A percentile compares a stretch with the other conserved stretches of the same genome.
Evolutionary conservation across 1,140 invertebrate species (phyloP).

Genomic region (Agrypnia vestita): DNA sequence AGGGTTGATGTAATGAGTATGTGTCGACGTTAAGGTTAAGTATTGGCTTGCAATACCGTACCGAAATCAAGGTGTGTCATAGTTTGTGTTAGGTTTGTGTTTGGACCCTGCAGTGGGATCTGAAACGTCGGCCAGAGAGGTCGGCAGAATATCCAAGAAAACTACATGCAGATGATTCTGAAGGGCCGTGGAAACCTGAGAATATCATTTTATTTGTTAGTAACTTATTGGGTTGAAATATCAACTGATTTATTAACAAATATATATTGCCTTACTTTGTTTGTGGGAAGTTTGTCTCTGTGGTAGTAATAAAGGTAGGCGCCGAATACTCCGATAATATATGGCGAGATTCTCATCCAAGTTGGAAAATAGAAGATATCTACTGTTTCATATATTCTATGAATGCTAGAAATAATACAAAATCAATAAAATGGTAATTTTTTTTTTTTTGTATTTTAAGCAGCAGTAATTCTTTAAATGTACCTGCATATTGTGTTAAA

Average conservation of each 20-base stretch:
- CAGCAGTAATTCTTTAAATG: neutral
- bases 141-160: too few relatives aligned
- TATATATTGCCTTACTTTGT: conserved; percentile 12
- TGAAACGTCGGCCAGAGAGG: too few relatives aligned
- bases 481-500: neutral
- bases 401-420: neutral
- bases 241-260: neutral
- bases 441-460: neutral
- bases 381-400: conserved; percentile 4
- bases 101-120: too few relatives aligned
- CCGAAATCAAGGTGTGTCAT: too few relatives aligned
- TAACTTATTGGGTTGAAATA: too few relatives aligned
- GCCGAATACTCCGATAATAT: neutral
- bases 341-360: conserved; percentile 32
- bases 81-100: too few relatives aligned
- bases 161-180: too few relatives aligned
- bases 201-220: too few relatives aligned
- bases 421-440: neutral
- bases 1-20: too few relatives aligned
- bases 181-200: too few relatives aligned
- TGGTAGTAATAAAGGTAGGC: conserved; percentile 26
- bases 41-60: too few relatives aligned
- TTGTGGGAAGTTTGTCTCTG: conserved; percentile 5
- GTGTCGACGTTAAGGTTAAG: too few relatives aligned
- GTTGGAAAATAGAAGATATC: conserved; percentile 16